phyloP scores from a whole-genome alignment of 2,797 vertebrate species.

The Meriones psammophilus region DNA sequence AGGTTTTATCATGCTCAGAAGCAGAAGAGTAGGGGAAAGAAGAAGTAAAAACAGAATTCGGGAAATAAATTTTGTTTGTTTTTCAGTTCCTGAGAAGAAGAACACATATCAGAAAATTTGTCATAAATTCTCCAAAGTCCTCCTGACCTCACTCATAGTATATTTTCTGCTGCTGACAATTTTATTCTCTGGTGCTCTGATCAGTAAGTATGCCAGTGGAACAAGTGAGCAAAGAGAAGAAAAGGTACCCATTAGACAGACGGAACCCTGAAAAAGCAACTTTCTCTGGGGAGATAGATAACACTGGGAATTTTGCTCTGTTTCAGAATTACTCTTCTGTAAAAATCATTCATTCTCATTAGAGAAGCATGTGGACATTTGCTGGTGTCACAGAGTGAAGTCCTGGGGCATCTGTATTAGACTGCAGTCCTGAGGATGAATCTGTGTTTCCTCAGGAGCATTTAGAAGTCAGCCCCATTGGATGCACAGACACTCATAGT shows the following conservation, averaged over 20 bases:
- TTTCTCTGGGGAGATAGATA: neutral
- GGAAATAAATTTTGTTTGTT: conserved; percentile 51
- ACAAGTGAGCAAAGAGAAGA: neutral
- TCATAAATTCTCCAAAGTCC: neutral
- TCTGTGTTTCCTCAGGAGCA: neutral
- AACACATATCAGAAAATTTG: neutral
- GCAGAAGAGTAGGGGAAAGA: neutral
- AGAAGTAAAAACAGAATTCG: neutral
- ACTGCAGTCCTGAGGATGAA: neutral
- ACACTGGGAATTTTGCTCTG: neutral
- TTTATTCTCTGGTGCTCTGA: conserved; percentile 46
- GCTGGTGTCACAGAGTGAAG: neutral
- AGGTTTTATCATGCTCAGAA: neutral
- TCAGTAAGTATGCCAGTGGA: conserved; percentile 64
- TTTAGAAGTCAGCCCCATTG: neutral
- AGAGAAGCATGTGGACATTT: neutral
- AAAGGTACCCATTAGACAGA: neutral
- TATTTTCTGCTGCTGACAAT: conserved; percentile 60
- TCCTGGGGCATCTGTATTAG: neutral
- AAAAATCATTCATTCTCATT: neutral
- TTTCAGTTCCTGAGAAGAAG: conserved; percentile 54
- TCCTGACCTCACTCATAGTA: conserved; percentile 10
- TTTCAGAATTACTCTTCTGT: neutral
- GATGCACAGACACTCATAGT: neutral
- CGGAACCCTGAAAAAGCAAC: neutral